Evolutionary conservation across 2,888 invertebrate genomes (phyloP).

Genomic region (Platerodrilus igneus): DNA sequence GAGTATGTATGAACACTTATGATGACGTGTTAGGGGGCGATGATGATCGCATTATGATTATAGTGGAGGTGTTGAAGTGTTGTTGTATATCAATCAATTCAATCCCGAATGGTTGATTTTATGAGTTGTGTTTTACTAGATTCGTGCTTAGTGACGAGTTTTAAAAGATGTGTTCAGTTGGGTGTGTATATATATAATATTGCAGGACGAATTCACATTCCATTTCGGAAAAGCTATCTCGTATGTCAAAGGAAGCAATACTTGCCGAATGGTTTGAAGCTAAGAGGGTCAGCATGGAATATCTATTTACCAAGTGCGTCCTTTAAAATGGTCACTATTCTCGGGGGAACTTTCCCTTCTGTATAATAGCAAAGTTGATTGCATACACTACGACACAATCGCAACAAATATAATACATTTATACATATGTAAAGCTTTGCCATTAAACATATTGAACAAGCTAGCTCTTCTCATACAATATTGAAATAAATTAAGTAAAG

Average conservation of each 20-base stretch:
- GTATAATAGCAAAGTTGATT: slow-evolving; percentile 48
- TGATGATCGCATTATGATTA: slow-evolving; percentile 40
- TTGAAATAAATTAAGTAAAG: no score
- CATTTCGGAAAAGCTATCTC: slow-evolving; percentile 42
- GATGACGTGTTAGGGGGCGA: slow-evolving; percentile 40
- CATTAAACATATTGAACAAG: no score
- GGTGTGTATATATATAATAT: slow-evolving; percentile 34
- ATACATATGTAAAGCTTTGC: slow-evolving; percentile 38
- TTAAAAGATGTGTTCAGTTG: background rate
- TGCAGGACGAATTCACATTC: slow-evolving; percentile 41
- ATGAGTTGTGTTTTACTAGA: background rate
- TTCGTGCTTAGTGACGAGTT: background rate
- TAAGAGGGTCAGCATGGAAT: slow-evolving; percentile 40
- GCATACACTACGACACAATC: slow-evolving; percentile 47
- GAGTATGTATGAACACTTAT: slow-evolving; percentile 48
- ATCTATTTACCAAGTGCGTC: slow-evolving; percentile 46
- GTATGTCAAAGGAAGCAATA: slow-evolving; percentile 49
- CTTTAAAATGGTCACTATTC: slow-evolving; percentile 49
- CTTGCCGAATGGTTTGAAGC: slow-evolving; percentile 42
- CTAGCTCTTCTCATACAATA: no score
- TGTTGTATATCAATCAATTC: slow-evolving; percentile 13
- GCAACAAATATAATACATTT: slow-evolving; percentile 40
- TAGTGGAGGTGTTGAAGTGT: slow-evolving; percentile 21
- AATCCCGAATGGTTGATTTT: no score
- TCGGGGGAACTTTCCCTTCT: slow-evolving; percentile 40